Evolutionary conservation across 2,113 vertebrate species (phyloP).

Genomic region (Eretmochelys imbricata): DNA sequence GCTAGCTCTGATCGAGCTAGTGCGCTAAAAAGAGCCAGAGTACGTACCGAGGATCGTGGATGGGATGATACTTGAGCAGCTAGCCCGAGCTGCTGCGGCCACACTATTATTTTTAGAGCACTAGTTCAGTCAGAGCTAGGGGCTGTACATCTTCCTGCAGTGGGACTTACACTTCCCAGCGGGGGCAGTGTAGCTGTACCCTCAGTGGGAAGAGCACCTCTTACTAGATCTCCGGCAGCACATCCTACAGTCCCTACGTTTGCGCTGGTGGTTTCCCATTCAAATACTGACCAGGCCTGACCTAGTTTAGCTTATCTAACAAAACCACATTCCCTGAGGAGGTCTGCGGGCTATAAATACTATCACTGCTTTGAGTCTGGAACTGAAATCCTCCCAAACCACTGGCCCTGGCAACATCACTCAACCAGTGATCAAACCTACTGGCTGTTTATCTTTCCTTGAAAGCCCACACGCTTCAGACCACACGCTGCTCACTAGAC

Average conservation of each 20-base stretch:
- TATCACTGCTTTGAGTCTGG: background rate
- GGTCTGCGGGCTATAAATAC: conserved; percentile 53
- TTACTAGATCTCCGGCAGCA: background rate
- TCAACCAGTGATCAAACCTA: background rate
- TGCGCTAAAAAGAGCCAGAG: background rate
- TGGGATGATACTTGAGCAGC: background rate
- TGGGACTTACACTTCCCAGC: background rate
- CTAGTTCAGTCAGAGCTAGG: background rate
- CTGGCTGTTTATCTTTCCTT: conserved; percentile 75
- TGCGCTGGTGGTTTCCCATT: conserved; percentile 35
- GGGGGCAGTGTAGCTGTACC: background rate
- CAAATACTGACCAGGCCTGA: background rate
- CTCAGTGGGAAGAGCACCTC: conserved; percentile 44
- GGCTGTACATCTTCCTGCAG: background rate
- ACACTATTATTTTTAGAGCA: no score
- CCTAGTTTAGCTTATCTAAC: conserved; percentile 59
- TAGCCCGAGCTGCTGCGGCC: background rate
- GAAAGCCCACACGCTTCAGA: conserved; percentile 75
- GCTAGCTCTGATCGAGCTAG: background rate
- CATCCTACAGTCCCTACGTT: conserved; percentile 28
- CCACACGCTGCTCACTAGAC: conserved; percentile 61
- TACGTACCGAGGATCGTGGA: background rate
- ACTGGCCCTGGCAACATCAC: conserved; percentile 56
- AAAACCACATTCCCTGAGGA: background rate
- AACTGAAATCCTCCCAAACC: conserved; percentile 47